Conservation (phyloP, 1,140 invertebrate genomes). For the Diplogasteroides magnus region DNA sequence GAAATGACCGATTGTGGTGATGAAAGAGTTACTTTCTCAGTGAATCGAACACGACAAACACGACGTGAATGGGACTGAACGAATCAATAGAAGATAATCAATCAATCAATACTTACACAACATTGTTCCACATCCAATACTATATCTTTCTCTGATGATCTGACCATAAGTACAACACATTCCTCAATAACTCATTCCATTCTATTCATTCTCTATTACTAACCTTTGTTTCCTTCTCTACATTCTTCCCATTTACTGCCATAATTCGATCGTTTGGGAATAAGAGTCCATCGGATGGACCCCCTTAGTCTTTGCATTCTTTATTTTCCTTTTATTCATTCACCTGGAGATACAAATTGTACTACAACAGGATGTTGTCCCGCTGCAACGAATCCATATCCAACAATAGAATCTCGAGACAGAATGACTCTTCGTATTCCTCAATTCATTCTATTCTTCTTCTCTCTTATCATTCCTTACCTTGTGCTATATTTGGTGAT, state of each 20-base stretch:
- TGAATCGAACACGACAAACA: slow-evolving; percentile 39
- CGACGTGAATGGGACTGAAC: slow-evolving; percentile 68
- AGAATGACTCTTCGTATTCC: slow-evolving; percentile 71
- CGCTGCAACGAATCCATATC: slow-evolving; percentile 87
- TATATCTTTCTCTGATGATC: slow-evolving; percentile 72
- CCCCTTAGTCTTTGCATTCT: too few relatives aligned
- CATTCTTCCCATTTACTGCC: slow-evolving; percentile 81
- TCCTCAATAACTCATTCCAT: too few relatives aligned
- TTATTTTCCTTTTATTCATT: too few relatives aligned
- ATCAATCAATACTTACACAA: too few relatives aligned
- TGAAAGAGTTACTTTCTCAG: slow-evolving; percentile 36
- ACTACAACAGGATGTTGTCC: slow-evolving; percentile 84
- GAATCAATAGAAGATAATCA: too few relatives aligned
- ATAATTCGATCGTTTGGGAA: slow-evolving; percentile 83
- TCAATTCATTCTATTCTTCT: too few relatives aligned
- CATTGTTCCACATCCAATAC: slow-evolving; percentile 63
- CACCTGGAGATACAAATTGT: slow-evolving; percentile 65
- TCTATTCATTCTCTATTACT: too few relatives aligned
- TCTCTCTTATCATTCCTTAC: too few relatives aligned
- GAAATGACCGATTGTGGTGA: slow-evolving; percentile 54
- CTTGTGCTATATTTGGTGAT: slow-evolving; percentile 60
- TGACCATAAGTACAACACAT: slow-evolving; percentile 79
- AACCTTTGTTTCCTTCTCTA: slow-evolving; percentile 73
- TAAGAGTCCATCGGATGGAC: slow-evolving; percentile 79
- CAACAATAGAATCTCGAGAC: slow-evolving; percentile 67